These are phyloP conservation scores for Thaumetopoea pityocampa DNA, from an alignment of 1,140 invertebrate species.

Conservation along the genomic window DNA sequence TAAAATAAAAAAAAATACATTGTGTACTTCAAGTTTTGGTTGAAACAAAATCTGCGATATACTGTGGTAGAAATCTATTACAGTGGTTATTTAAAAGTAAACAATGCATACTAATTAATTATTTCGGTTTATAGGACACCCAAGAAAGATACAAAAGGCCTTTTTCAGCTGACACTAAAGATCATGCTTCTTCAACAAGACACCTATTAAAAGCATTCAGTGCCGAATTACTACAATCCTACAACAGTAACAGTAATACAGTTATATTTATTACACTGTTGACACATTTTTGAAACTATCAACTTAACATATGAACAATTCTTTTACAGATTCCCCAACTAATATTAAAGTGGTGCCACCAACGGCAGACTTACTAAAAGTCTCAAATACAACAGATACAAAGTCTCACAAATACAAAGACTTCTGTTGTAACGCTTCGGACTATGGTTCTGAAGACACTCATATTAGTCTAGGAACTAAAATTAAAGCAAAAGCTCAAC, in stretches of 20 bases:
- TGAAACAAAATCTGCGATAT: no score
- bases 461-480: slow-evolving; percentile 73
- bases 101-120: no score
- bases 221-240: slow-evolving; percentile 53
- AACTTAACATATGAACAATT: slow-evolving; percentile 3
- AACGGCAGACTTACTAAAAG: slow-evolving; percentile 47
- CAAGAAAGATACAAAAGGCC: slow-evolving; percentile 63
- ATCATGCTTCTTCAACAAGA: slow-evolving; percentile 47
- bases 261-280: no score
- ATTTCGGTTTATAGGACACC: slow-evolving; percentile 42
- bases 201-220: slow-evolving; percentile 56
- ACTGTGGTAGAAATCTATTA: no score
- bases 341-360: slow-evolving; percentile 52
- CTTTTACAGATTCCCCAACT: slow-evolving; percentile 43
- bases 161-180: slow-evolving; percentile 69
- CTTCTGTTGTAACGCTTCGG: slow-evolving; percentile 66
- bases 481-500: slow-evolving; percentile 71
- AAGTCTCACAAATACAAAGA: slow-evolving; percentile 35
- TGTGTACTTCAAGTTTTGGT: no score
- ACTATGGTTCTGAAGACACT: slow-evolving; percentile 71
- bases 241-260: slow-evolving; percentile 56
- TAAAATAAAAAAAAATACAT: no score
- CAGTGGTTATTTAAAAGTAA: no score
- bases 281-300: no score
- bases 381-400: slow-evolving; percentile 28